Base-by-base conservation (phyloP, 37 sponge, comb jelly and placozoan genomes). In the Bolinopsis microptera region DNA sequence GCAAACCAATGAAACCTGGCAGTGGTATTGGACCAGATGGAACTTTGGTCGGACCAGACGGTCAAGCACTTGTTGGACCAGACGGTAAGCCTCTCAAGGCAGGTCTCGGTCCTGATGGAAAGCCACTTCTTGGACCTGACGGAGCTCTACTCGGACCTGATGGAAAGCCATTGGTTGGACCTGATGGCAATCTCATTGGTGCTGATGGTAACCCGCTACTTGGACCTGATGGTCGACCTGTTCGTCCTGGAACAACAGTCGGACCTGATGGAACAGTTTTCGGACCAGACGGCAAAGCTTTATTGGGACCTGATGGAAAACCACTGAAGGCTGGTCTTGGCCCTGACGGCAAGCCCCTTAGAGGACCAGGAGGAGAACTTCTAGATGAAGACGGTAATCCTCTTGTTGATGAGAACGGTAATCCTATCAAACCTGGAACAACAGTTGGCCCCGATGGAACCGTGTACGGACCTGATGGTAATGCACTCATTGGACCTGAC, bases 191-290 rank as follows among this genome's bases (percentile, higher is more conserved):
- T n/a, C 2, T 72, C 75, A 40, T 86, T 2, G 90, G 90, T 36
- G 48, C 90, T 16, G 90, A 86, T 40, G 90, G 90, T 26, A 39
- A 86, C 1, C 90, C 90, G 0, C 8, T 86, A 2, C 27, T 86
- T 24, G 90, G 90, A 0, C 61, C 90, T 41, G 90, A 86, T 86
- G 90, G 90, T 1, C 38, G 39, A 25, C 90, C 90, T 26, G 25
- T 86, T 0, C 1, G 39, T 22, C 90, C 90, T 41, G 90, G 90
- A 16, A 41, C 61, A 39, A 41, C 41, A 5, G 61, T 86, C 39
- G 90, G 90, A 0, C 90, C 90, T 41, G 90, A 86, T 40, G 90
- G 90, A 3, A 86, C 90, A 28, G 90, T 86, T 48, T 86, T 39
- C 39, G 90, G 90, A 39, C 90, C 90, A 22, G 90, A 86, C 26